Evolutionary conservation across 1,140 invertebrate species (phyloP), one percentile per base, ranked within the genome.

Genomic region (Teleopsis dalmanni): DNA sequence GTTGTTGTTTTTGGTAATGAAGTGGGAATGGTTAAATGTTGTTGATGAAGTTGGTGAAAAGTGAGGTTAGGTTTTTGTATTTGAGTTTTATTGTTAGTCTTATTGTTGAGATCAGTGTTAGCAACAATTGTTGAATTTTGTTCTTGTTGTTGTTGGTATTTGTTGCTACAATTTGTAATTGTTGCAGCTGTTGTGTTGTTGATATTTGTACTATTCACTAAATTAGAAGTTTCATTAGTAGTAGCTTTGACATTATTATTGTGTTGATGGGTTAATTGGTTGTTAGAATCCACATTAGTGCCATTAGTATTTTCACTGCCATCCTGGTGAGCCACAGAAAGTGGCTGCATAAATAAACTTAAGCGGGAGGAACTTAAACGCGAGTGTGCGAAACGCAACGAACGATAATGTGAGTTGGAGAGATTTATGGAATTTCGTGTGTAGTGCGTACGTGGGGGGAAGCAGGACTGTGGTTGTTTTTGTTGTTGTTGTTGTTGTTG

Each of bases 361-460:
- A 68, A 54, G 14, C 65, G 54, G 35, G 65, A 67, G 6, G 65
- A 68, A 19, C 65, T 68, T 13, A 68, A 41, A 5, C 65, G 62
- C 31, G 65, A 68, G 43, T 68, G 62, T 19, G 62, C 62, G 35
- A 68, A 68, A 50, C 65, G 57, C 44, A 68, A 54, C 34, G 65
- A 68, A 38, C 65, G 65, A 48, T 68, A 68, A 53, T 68, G 60
- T 35, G 65, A 67, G 48, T 68, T 68, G 33, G 65, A 55, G 50
- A 67, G 50, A 51, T 68, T 68, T 10, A 68, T 65, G 1, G 65
- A 68, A 44, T 68, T 68, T 25, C 65, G 56, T 7, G 65, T 62
- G 41, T 68, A 68, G 43, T 68, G 65, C 13, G 62, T 63, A 19
- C 65, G 64, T 26, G 62, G 54, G 9, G 57, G 53, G 47, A 68